phyloP scores from a whole-genome alignment of 2,797 vertebrate genomes.

The Neopelma chrysocephalum region DNA sequence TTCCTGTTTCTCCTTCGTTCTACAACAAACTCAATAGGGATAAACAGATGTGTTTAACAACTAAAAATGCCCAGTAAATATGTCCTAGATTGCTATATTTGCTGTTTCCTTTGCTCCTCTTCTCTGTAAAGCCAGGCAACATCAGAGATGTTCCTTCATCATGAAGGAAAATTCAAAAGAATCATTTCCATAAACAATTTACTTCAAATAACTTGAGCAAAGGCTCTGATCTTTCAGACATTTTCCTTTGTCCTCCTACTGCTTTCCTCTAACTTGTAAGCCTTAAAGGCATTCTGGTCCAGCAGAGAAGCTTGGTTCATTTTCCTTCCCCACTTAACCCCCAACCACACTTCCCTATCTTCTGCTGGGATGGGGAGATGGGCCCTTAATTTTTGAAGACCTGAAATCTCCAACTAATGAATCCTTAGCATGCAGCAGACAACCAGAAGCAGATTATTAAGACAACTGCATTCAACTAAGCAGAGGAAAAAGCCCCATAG shows the following conservation, averaged over 20 bases:
- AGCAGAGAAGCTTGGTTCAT: neutral
- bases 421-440: neutral
- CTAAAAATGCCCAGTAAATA: neutral
- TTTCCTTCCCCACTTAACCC: neutral
- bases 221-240: neutral
- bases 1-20: neutral
- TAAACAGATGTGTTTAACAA: neutral
- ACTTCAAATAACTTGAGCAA: neutral
- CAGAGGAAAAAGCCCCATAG: fast-evolving
- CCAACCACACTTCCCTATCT: neutral
- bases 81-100: neutral
- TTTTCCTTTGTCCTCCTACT: neutral
- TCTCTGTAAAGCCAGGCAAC: neutral
- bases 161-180: neutral
- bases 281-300: neutral
- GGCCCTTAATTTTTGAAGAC: neutral
- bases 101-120: neutral
- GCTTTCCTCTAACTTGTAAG: neutral
- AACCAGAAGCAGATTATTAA: neutral
- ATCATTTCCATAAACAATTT: neutral
- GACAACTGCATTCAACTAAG: neutral
- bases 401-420: neutral
- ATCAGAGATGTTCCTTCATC: neutral
- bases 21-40: neutral
- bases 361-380: neutral